Base-by-base conservation (phyloP, 2,888 invertebrate genomes). In the Drosophila anceps region DNA sequence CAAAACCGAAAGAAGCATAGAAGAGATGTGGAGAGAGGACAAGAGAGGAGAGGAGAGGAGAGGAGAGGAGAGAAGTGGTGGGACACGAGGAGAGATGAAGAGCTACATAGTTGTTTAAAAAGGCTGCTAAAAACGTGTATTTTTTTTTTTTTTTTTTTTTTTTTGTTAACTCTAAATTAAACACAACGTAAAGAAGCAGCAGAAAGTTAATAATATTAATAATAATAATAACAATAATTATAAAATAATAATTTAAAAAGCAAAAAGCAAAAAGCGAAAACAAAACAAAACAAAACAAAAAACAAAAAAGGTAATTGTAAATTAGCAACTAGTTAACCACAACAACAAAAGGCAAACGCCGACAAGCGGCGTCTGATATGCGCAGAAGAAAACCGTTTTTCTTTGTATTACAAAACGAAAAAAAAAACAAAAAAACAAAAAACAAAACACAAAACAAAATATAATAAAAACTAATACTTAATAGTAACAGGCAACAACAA, bases 21-120 rank as follows among this genome's bases (percentile, higher is more conserved):
- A 7, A 39, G 6, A 46, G 46, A 24, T 24, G 27, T 18, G 20
- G 13, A 44, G 31, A 53, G n/a, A 20, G n/a, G 62, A 44, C 29
- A 29, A 62, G 27, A 33, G 55, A 37, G 61, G 51, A 37, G n/a
- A 27, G 51, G 41, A 71, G n/a, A n/a, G n/a, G n/a, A n/a, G n/a
- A n/a, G n/a, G n/a, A n/a, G n/a, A n/a, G n/a, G n/a, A n/a, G n/a
- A n/a, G 31, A 53, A 18, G 43, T 27, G 24, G 48, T 31, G 24
- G 24, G 62, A 44, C 29, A 29, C 59, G 27, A 33, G 55, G 41
- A 63, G 51, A 37, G n/a, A 27, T 57, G 41, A 71, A 54, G 69
- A 77, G 77, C 70, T 77, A 77, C 66, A 79, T 79, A 88, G 80
- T 88, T 83, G 82, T 88, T 83, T 79, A 79, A 82, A 79, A 83